Evolutionary conservation across 2,888 invertebrate genomes (phyloP).

Genomic region (Xiphydria camelus): DNA sequence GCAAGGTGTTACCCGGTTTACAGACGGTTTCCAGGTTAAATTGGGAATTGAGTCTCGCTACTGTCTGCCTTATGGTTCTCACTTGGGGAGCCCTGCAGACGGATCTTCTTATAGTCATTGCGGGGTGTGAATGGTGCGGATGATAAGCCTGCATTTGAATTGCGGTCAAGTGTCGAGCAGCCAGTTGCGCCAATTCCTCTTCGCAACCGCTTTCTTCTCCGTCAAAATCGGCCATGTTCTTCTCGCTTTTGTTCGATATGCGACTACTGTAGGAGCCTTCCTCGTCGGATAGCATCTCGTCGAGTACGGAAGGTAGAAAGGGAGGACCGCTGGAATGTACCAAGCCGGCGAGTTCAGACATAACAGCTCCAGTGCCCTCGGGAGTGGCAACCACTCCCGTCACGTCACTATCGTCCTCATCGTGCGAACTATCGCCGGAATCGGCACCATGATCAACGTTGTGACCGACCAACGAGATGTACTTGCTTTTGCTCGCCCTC

Average conservation of each 20-base stretch:
- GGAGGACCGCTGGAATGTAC: constrained; percentile 53
- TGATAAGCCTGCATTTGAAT: constrained; percentile 56
- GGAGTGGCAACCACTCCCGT: constrained; percentile 42
- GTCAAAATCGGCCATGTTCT: constrained; percentile 93
- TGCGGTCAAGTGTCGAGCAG: constrained; percentile 62
- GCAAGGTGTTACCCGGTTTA: constrained; percentile 86
- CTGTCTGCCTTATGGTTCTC: constrained; percentile 34
- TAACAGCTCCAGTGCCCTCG: constrained; percentile 53
- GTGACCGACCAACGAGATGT: constrained; percentile 39
- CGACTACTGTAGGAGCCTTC: constrained; percentile 89
- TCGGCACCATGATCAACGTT: constrained; percentile 39
- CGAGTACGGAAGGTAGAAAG: constrained; percentile 48
- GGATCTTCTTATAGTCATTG: constrained; percentile 44
- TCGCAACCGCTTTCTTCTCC: constrained; percentile 89
- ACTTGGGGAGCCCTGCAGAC: constrained; percentile 44
- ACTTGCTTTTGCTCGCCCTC: constrained; percentile 41
- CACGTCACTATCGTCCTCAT: constrained; percentile 51
- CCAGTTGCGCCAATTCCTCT: constrained; percentile 78
- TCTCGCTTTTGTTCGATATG: constrained; percentile 90
- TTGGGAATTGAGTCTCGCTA: constrained; percentile 48
- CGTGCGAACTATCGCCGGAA: constrained; percentile 52
- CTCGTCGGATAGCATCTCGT: constrained; percentile 54
- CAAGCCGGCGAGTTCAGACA: constrained; percentile 58
- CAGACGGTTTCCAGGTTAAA: constrained; percentile 78
- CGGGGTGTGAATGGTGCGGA: constrained; percentile 46